These are phyloP conservation scores for Timandra comae DNA, from an alignment of 2,888 invertebrate genomes.

Conservation along the genomic window DNA sequence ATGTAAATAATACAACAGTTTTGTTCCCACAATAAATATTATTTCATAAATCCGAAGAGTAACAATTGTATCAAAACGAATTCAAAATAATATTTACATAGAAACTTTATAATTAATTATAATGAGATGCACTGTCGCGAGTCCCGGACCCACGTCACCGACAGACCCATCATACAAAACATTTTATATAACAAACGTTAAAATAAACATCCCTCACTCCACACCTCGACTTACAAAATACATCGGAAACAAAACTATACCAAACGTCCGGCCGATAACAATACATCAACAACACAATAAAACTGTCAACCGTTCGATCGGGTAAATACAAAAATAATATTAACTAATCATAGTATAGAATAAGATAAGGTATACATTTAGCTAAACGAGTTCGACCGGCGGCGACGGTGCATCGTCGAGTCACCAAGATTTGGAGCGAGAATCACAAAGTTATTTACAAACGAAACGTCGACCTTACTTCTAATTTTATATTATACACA, in stretches of 20 bases:
- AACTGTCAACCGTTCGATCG: conserved; percentile 27
- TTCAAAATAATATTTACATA: conserved; percentile 72
- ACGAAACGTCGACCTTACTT: conserved; percentile 28
- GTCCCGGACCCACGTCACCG: conserved; percentile 18
- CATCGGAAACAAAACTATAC: conserved; percentile 18
- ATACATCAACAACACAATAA: conserved; percentile 31
- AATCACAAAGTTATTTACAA: conserved; percentile 28
- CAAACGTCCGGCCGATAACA: conserved; percentile 29
- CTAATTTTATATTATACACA: conserved; percentile 19
- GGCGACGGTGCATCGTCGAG: conserved; percentile 18
- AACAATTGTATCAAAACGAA: conserved; percentile 44
- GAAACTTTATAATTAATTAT: conserved; percentile 37
- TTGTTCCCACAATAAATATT: conserved; percentile 67
- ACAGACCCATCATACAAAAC: conserved; percentile 36
- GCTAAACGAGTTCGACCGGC: conserved; percentile 34
- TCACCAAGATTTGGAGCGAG: conserved; percentile 13
- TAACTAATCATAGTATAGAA: conserved; percentile 37
- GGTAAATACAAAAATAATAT: conserved; percentile 43
- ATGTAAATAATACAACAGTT: conserved; percentile 35
- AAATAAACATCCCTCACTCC: conserved; percentile 43
- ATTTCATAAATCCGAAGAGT: conserved; percentile 60
- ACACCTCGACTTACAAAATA: conserved; percentile 36
- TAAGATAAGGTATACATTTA: conserved; percentile 38
- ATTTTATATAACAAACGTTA: conserved; percentile 35
- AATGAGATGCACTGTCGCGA: conserved; percentile 35